phyloP scores from a whole-genome alignment of 2,113 vertebrate species.

The Psittacara wagleri region DNA sequence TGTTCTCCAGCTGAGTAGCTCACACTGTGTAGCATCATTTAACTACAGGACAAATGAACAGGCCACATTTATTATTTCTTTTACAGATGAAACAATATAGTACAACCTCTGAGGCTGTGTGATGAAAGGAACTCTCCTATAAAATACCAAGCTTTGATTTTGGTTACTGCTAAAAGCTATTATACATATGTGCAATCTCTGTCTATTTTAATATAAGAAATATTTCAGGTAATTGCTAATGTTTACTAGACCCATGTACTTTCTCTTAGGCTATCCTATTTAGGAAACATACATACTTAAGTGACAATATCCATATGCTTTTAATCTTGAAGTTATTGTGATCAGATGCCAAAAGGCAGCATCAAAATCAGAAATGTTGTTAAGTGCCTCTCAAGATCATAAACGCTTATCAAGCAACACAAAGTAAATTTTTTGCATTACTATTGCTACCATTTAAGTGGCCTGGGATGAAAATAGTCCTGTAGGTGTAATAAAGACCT shows the following conservation, averaged over 20 bases:
- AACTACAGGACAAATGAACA: background rate
- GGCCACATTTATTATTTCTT: background rate
- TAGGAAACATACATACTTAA: background rate
- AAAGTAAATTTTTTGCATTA: background rate
- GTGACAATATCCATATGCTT: background rate
- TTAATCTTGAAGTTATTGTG: background rate
- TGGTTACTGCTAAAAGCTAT: background rate
- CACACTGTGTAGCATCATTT: background rate
- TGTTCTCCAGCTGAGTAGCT: background rate
- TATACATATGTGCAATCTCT: background rate
- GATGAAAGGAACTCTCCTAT: background rate
- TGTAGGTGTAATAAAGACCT: constrained; percentile 29
- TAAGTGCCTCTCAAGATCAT: background rate
- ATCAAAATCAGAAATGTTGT: background rate
- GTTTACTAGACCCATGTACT: background rate
- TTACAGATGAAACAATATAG: background rate
- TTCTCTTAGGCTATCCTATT: background rate
- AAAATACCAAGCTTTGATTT: background rate
- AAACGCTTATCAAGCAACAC: background rate
- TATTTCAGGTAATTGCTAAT: background rate
- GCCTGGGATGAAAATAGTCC: background rate
- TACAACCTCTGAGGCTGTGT: background rate
- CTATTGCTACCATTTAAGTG: background rate
- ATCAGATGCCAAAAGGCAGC: background rate
- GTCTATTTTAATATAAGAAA: background rate